A percentile compares a stretch with the other conserved stretches of the same genome.
phyloP scores from a whole-genome alignment of 2,888 invertebrate species.

The Diplazon laetatorius region DNA sequence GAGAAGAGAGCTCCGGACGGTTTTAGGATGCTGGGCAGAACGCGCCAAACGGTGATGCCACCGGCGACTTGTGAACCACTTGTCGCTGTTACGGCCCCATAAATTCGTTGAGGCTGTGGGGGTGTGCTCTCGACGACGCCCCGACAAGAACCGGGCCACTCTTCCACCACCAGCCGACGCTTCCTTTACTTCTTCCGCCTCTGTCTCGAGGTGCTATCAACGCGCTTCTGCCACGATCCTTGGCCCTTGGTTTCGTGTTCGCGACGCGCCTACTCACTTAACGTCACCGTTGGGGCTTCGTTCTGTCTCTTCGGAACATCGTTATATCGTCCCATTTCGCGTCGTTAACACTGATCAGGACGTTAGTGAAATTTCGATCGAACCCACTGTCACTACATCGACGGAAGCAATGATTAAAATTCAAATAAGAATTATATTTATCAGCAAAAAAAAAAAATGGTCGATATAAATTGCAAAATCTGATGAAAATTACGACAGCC shows the following conservation, averaged over 20 bases:
- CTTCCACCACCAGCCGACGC: constrained; percentile 44
- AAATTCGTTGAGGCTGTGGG: constrained; percentile 83
- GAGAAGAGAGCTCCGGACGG: constrained; percentile 34
- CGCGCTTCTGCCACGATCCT: constrained; percentile 54
- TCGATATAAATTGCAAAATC: neutral
- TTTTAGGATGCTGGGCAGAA: constrained; percentile 59
- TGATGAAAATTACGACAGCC: neutral
- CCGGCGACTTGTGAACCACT: constrained; percentile 86
- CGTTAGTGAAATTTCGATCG: constrained; percentile 63
- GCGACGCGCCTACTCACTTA: constrained; percentile 74
- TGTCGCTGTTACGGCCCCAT: constrained; percentile 86
- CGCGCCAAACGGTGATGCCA: constrained; percentile 85
- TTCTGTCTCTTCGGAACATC: constrained; percentile 17
- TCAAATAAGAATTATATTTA: neutral
- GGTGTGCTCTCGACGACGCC: constrained; percentile 68
- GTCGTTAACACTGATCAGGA: constrained; percentile 43
- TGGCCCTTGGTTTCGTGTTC: constrained; percentile 73
- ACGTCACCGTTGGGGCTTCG: constrained; percentile 63
- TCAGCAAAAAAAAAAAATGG: neutral
- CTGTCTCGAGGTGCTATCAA: constrained; percentile 49
- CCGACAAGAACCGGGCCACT: constrained; percentile 68
- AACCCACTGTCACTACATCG: constrained; percentile 62
- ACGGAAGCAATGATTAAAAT: neutral
- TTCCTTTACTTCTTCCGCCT: constrained; percentile 58
- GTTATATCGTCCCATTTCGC: constrained; percentile 14